Evolutionary conservation across 2,113 vertebrate genomes (phyloP), one percentile per base, ranked within the genome.

Genomic region (Pedionomus torquatus): DNA sequence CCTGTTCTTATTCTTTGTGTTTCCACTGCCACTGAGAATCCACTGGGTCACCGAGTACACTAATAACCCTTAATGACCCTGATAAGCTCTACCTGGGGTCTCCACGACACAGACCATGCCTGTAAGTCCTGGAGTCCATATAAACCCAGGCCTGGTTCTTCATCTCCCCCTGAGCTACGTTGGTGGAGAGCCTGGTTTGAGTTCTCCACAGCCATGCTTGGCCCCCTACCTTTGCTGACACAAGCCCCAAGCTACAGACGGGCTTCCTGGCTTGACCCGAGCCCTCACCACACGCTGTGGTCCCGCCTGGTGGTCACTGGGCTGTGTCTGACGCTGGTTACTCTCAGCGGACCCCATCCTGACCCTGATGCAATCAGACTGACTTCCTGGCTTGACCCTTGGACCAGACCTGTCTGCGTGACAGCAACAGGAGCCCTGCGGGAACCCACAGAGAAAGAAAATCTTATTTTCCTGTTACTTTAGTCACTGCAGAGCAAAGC

Each of bases 141-240:
- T 7, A 39, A 65, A 16, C 24, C 65, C 52, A 44, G 79, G 43
- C 48, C 43, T 63, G n/a, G 25, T 3, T 2, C 1, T 12, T 13
- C 9, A 61, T 0, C 8, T 1, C 5, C 10, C 0, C 7, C 3
- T 44, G 17, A 9, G 12, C 20, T 26, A 5, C 2, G 8, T 1
- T 63, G 13, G 3, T 44, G 39, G n/a, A 11, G 10, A 11, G 30
- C 2, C 26, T 21, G 18, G 7, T 66, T n/a, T 5, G 55, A 30
- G 61, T 1, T 66, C 41, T 79, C 37, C 5, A 13, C 10, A 41
- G 63, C 21, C 2, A 1, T 43, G 19, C 33, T 31, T 80, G 57
- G 60, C 17, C 12, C 4, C 5, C 26, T 5, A 35, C 39, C 28
- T 33, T 86, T 86, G 18, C 7, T 57, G 49, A 54, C 19, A 23